These are phyloP conservation scores for Clarias laeviceps DNA, from an alignment of 2,797 vertebrate species.

Conservation along the genomic window DNA sequence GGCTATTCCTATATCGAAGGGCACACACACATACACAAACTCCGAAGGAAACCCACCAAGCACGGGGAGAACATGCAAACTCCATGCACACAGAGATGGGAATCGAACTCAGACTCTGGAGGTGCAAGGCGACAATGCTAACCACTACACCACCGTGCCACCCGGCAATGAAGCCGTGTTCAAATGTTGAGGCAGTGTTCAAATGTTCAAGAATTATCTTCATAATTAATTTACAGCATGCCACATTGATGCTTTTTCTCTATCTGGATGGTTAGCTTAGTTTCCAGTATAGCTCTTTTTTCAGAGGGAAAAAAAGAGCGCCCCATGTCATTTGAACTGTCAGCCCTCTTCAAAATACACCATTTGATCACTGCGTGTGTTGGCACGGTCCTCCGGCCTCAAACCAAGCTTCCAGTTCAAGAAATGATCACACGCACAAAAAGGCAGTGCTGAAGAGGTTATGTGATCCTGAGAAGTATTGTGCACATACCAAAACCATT, in stretches of 20 bases:
- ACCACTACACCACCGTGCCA: too few species aligned
- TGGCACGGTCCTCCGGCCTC: neutral
- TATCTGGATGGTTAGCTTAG: neutral
- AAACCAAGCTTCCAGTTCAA: neutral
- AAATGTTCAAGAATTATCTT: neutral
- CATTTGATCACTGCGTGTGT: neutral
- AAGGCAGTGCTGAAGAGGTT: neutral
- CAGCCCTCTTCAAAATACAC: neutral
- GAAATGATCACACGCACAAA: neutral
- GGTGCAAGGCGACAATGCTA: too few species aligned
- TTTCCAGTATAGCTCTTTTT: neutral
- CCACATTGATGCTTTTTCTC: neutral
- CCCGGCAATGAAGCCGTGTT: too few species aligned
- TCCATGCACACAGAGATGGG: too few species aligned
- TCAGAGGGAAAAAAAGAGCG: too few species aligned
- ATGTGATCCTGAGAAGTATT: slow-evolving; percentile 1
- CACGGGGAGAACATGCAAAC: too few species aligned
- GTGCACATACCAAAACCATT: slow-evolving; percentile 11
- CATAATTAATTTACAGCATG: neutral
- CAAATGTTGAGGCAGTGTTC: neutral
- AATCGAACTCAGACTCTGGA: too few species aligned
- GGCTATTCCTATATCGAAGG: too few species aligned
- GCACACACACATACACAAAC: too few species aligned
- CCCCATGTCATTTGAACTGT: neutral
- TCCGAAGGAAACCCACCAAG: too few species aligned